phyloP scores from a whole-genome alignment of 92 coral and sea anemone genomes.

The Epizoanthus ramosus region DNA sequence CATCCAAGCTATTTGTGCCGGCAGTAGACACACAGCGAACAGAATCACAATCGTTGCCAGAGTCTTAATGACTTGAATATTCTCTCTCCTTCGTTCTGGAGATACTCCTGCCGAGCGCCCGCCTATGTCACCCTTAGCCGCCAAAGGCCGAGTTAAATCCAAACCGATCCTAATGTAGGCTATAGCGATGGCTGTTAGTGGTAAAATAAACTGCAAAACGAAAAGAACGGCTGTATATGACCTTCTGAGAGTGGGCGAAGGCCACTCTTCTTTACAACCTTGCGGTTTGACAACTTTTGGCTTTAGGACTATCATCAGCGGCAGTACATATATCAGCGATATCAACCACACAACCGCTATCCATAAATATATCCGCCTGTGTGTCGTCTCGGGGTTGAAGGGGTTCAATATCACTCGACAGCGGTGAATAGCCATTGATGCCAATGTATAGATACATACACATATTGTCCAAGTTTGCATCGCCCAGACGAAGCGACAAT shows the following conservation, averaged over 20 bases:
- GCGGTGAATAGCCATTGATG: conserved; percentile 95
- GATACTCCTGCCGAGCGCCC: conserved; percentile 40
- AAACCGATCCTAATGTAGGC: conserved; percentile 90
- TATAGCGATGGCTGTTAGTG: conserved; percentile 83
- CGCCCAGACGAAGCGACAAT: conserved; percentile 94
- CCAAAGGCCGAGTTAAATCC: conserved; percentile 73
- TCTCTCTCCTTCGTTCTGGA: conserved; percentile 82
- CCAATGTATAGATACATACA: conserved; percentile 86
- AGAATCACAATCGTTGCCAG: conserved; percentile 84
- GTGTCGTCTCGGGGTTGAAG: conserved; percentile 77
- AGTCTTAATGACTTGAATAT: conserved; percentile 92
- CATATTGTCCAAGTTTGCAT: conserved; percentile 88
- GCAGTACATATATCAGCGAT: conserved; percentile 73
- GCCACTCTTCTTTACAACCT: conserved; percentile 87
- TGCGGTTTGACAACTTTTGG: conserved; percentile 67
- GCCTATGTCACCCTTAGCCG: conserved; percentile 54
- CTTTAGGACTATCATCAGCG: conserved; percentile 69
- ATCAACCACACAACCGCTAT: conserved; percentile 80
- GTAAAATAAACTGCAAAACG: conserved; percentile 76
- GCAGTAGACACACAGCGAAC: conserved; percentile 90
- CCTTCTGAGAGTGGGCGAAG: conserved; percentile 58
- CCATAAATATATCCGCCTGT: conserved; percentile 71
- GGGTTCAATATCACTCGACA: conserved; percentile 87
- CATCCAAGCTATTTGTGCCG: conserved; percentile 96
- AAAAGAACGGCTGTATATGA: conserved; percentile 86